Base-by-base conservation (phyloP, 2,888 invertebrate genomes). In the Perdita meconis region DNA sequence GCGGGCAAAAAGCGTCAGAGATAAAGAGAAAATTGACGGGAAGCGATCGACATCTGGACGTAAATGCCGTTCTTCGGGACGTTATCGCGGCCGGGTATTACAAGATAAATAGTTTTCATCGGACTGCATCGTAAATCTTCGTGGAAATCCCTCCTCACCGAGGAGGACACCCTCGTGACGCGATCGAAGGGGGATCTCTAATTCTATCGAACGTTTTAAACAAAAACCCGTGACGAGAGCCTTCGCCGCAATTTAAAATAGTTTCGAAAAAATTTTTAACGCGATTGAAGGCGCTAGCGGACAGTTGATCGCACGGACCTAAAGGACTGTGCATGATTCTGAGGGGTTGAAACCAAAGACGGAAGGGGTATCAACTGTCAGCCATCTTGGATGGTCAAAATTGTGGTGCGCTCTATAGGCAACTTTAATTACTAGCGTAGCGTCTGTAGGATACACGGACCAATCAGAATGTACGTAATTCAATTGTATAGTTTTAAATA, bases 31-130 rank as follows among this genome's bases (percentile, higher is more conserved):
- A 74, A 72, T 64, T 83, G 86, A 85, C 79, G 79, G 67, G 38
- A 59, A 47, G 57, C 74, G 72, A 77, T 70, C 86, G 75, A 63
- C 81, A 75, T 81, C 75, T 55, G 59, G 64, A 72, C 80, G 77
- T 83, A 82, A 79, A 55, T 65, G 67, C 51, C 63, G 56, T 40
- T 75, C 72, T 50, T 60, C 64, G 57, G 47, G 78, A 75, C 79
- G 82, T 82, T 86, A 86, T 86, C 84, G 79, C 22, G 72, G 71
- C 53, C 56, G 38, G 55, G 57, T 63, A 71, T 85, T 74, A 59
- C 75, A 87, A 89, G 89, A 90, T 87, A 84, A 85, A 90, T 90
- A 88, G 90, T 88, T 90, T 88, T 89, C 90, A 88, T 88, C 87
- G 78, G 63, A 22, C 66, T 63, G 80, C 83, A 81, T 87, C 88